Conservation (phyloP, 2,888 invertebrate species). For the Phengaris alcon region DNA sequence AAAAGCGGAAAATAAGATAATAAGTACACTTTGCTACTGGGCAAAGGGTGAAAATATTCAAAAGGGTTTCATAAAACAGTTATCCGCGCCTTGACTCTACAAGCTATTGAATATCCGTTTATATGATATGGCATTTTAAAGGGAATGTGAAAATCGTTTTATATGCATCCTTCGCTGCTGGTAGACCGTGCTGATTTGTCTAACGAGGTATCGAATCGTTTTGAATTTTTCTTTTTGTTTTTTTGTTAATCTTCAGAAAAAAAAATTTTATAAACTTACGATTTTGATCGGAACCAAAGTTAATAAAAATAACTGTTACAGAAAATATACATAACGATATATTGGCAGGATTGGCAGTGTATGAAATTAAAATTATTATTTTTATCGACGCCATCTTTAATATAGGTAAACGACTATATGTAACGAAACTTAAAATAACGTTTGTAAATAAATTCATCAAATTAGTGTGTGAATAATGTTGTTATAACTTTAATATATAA, state of each 20-base stretch:
- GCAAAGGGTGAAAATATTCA: slow-evolving; percentile 12
- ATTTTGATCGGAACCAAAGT: too few relatives aligned
- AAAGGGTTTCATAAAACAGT: slow-evolving; percentile 2
- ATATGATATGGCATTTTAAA: slow-evolving; percentile 7
- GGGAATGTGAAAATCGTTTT: background rate
- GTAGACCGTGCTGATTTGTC: background rate
- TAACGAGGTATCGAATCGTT: background rate
- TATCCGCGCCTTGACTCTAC: background rate
- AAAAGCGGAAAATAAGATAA: background rate
- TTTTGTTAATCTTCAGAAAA: background rate
- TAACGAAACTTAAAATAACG: too few relatives aligned
- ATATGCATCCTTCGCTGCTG: background rate
- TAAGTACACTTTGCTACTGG: background rate
- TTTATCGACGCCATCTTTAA: too few relatives aligned
- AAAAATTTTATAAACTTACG: too few relatives aligned
- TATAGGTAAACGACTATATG: too few relatives aligned
- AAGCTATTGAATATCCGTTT: slow-evolving; percentile 6
- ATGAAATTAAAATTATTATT: too few relatives aligned
- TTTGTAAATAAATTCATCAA: too few relatives aligned
- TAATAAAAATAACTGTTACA: too few relatives aligned
- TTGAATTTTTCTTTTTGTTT: background rate
- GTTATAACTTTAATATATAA: too few relatives aligned
- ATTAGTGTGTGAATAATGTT: too few relatives aligned
- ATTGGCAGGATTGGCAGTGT: too few relatives aligned
- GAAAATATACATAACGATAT: too few relatives aligned